Base-by-base conservation (phyloP, 2,797 vertebrate genomes). In the Picus viridis region DNA sequence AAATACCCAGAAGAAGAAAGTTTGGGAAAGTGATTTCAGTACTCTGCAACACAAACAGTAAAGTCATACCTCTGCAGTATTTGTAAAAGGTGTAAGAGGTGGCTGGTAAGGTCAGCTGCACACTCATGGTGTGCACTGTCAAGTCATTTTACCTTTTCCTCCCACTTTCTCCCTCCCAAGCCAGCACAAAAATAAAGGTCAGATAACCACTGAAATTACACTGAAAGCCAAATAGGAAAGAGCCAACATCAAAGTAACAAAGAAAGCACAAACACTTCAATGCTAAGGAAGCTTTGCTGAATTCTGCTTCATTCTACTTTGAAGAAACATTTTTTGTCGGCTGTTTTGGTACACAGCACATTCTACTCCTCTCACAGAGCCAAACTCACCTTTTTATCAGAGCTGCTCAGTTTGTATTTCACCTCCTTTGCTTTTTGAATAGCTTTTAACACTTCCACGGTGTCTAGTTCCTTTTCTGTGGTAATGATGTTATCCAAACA, bases 341-440 rank as follows among this genome's bases (percentile, higher is more conserved):
- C 6, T 67, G 13, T 12, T 61, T 81, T 43, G 53, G 23, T 16
- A 49, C 1, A 4, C 34, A 83, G 47, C 19, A 79, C 4, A 39
- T 69, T 41, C 19, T 47, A 56, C 34, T 73, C 57, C 39, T 75
- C 51, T 41, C 39, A 39, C 19, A 18, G n/a, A 17, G 70, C 41
- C 30, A 45, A 43, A 69, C 97, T 88, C 97, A 99, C 99, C 99
- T 99, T 99, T 97, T 98, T 99, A 83, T 99, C 98, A 15, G 96
- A 88, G 96, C 97, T 98, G 93, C 97, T 98, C 98, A 99, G 98
- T 94, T 98, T 97, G 92, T 98, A 98, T 97, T 99, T 99, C 83
- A 98, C 98, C 93, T 99, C 99, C 97, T 99, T 99, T 95, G 99
- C 99, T 98, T 99, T 99, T 96, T 99, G 99, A 97, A 99, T 99